Percentiles rank a stretch among this genome's conserved stretches.
phyloP scores from a whole-genome alignment of 2,113 vertebrate genomes.

The pig (Sus scrofa) region DNA sequence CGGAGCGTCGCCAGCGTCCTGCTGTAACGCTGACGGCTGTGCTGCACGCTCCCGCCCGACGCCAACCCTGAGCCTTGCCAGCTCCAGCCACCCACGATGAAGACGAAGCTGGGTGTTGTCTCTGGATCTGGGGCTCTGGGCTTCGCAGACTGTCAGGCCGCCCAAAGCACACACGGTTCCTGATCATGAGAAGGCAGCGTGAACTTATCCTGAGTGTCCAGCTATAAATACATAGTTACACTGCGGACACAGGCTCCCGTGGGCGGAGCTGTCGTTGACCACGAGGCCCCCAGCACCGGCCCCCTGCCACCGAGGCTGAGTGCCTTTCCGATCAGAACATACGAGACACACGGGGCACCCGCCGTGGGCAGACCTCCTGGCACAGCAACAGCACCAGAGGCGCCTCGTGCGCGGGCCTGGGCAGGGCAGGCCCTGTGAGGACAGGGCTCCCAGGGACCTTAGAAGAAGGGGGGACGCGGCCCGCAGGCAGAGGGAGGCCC shows the following conservation, averaged over 20 bases:
- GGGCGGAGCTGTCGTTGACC: background rate
- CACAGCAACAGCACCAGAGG: too few species aligned
- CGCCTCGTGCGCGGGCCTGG: too few species aligned
- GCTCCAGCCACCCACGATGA: background rate
- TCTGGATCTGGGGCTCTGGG: background rate
- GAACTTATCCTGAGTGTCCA: background rate
- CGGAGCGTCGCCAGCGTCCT: rapidly evolving
- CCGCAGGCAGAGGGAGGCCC: background rate
- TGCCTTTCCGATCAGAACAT: background rate
- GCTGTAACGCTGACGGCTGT: background rate
- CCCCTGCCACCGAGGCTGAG: too few species aligned
- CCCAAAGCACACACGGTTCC: background rate
- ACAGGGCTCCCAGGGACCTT: background rate
- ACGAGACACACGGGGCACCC: too few species aligned
- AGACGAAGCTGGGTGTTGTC: background rate
- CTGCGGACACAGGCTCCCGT: background rate
- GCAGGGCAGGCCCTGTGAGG: background rate
- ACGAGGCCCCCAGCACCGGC: background rate
- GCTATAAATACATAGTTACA: background rate
- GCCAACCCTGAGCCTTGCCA: background rate
- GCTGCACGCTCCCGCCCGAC: background rate
- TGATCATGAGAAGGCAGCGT: background rate
- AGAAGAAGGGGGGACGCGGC: rapidly evolving
- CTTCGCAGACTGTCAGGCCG: background rate
- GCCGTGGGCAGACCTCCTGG: too few species aligned